These are phyloP conservation scores for Varecia variegata DNA, from an alignment of 2,797 vertebrate species.

Conservation along the genomic window DNA sequence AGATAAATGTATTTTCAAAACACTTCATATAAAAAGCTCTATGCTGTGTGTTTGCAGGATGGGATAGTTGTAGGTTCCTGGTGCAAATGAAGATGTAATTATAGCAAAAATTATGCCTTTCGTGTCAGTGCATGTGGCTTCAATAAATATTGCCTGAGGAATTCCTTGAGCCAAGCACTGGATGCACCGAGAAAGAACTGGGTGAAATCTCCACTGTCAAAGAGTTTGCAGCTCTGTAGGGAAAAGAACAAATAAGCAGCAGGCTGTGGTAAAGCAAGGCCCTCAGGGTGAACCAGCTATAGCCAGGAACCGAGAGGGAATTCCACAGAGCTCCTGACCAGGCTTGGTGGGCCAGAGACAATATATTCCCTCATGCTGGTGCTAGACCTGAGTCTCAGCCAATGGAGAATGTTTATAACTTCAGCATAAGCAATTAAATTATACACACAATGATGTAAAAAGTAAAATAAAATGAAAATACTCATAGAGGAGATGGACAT, in stretches of 20 bases:
- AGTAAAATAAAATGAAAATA: neutral
- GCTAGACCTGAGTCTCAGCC: neutral
- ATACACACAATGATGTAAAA: neutral
- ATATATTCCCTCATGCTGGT: too few species aligned
- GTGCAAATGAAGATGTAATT: neutral
- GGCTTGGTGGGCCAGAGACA: neutral
- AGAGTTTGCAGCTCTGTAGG: neutral
- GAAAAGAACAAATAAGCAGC: neutral
- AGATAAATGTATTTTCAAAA: neutral
- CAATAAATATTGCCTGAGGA: neutral
- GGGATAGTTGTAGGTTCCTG: neutral
- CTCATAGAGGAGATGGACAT: accelerated
- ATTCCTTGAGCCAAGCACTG: neutral
- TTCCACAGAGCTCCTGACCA: neutral
- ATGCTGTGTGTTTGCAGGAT: neutral
- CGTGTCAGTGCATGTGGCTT: neutral
- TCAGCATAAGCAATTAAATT: neutral
- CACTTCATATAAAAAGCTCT: neutral
- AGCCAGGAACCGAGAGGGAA: neutral
- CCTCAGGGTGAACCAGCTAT: neutral
- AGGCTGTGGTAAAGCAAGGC: neutral
- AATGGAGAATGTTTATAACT: neutral
- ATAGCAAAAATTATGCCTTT: neutral
- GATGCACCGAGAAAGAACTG: neutral
- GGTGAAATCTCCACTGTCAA: neutral